Percentiles rank a stretch among this genome's conserved stretches.
Conservation (phyloP, 2,888 invertebrate species). For the Hemistola chrysoprasaria region DNA sequence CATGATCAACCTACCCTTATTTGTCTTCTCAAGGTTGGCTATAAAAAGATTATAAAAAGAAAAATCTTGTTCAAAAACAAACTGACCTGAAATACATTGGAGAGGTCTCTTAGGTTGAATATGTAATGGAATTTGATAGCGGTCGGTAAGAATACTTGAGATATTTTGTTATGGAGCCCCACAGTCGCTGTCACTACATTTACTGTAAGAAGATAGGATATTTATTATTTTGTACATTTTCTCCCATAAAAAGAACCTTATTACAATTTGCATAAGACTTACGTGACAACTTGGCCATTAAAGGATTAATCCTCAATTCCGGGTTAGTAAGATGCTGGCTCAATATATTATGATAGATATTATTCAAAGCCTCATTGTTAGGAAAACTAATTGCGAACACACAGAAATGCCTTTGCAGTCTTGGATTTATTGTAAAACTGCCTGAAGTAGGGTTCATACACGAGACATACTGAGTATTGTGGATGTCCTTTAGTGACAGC, state of each 20-base stretch:
- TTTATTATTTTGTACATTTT: too few relatives aligned
- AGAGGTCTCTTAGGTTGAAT: slow-evolving; percentile 96
- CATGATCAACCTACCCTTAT: too few relatives aligned
- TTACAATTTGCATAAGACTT: slow-evolving; percentile 30
- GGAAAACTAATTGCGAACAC: slow-evolving; percentile 94
- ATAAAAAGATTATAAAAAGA: too few relatives aligned
- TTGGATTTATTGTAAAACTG: slow-evolving; percentile 97
- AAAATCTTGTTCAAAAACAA: not conserved
- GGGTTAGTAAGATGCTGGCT: slow-evolving; percentile 92
- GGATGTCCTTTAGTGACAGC: slow-evolving; percentile 94
- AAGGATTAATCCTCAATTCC: slow-evolving; percentile 89
- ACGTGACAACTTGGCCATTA: slow-evolving; percentile 85
- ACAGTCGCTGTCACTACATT: slow-evolving; percentile 92
- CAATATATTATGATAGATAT: slow-evolving; percentile 94
- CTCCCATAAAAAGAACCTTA: not conserved
- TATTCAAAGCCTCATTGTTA: slow-evolving; percentile 90
- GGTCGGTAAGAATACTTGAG: slow-evolving; percentile 95
- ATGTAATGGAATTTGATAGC: slow-evolving; percentile 98
- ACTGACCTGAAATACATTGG: slow-evolving; percentile 95
- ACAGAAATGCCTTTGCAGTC: slow-evolving; percentile 94
- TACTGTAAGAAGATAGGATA: slow-evolving; percentile 45
- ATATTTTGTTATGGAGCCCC: slow-evolving; percentile 92
- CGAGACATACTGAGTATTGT: slow-evolving; percentile 97
- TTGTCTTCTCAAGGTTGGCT: too few relatives aligned
- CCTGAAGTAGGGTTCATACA: slow-evolving; percentile 99